Conservation (phyloP, 2,113 vertebrate species). For the Ophthalmotilapia sp. region DNA sequence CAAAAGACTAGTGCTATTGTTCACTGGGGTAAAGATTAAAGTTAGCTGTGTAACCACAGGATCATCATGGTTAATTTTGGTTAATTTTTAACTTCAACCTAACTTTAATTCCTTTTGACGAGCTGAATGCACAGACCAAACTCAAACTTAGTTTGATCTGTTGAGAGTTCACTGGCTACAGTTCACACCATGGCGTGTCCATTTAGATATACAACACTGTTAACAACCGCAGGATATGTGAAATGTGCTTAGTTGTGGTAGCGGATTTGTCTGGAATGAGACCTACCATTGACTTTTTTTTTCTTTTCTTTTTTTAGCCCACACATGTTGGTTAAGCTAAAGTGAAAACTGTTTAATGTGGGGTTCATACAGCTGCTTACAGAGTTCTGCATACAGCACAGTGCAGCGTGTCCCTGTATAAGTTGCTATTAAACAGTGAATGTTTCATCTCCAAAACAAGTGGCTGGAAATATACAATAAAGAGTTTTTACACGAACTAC, state of each 20-base stretch:
- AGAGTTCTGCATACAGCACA: not conserved
- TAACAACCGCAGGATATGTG: not conserved
- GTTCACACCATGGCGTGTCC: not conserved
- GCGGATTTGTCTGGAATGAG: not conserved
- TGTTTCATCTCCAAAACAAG: not conserved
- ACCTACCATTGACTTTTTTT: not conserved
- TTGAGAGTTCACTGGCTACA: not conserved
- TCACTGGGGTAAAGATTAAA: not conserved
- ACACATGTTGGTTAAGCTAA: not conserved
- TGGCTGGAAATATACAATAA: not conserved
- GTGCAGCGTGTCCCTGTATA: not conserved
- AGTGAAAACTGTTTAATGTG: not conserved
- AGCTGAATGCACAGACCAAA: not conserved
- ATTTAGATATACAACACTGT: not conserved
- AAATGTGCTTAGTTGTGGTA: not conserved
- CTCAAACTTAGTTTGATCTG: not conserved
- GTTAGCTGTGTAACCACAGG: not conserved
- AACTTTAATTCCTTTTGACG: not conserved
- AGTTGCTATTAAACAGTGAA: not conserved
- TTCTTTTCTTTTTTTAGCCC: not conserved
- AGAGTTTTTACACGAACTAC: not conserved
- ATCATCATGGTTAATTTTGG: not conserved
- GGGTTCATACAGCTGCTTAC: not conserved
- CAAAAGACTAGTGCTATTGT: fast-evolving
- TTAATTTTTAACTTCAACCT: not conserved